A percentile compares a stretch with the other conserved stretches of the same genome.
Conservation (phyloP, 2,797 vertebrate genomes). For the Crossoptilon crossoptilon region DNA sequence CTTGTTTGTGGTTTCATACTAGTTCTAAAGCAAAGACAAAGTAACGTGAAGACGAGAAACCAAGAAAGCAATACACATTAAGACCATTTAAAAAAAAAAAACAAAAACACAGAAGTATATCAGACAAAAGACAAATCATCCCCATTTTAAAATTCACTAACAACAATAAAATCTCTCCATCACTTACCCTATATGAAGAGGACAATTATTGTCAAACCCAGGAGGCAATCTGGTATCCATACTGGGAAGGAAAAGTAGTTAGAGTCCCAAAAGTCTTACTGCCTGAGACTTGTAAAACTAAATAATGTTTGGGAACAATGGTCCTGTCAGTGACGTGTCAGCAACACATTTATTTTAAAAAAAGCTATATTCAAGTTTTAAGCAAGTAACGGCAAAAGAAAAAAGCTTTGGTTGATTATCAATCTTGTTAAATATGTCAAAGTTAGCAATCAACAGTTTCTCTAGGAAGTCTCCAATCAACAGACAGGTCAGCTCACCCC, state of each 20-base stretch:
- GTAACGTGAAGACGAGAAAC: neutral
- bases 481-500: constrained; percentile 65
- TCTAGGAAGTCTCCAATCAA: constrained; percentile 49
- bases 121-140: neutral
- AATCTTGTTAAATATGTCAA: constrained; percentile 57
- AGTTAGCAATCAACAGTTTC: constrained; percentile 54
- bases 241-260: constrained; percentile 10
- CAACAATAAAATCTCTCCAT: neutral
- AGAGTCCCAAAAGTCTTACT: constrained; percentile 33
- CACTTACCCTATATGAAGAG: constrained; percentile 40
- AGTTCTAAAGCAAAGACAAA: constrained; percentile 29
- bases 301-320: constrained; percentile 43
- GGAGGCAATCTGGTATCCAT: constrained; percentile 40
- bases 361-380: constrained; percentile 62
- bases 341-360: constrained; percentile 61
- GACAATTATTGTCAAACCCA: constrained; percentile 42
- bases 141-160: neutral
- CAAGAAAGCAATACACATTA: neutral
- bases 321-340: constrained; percentile 33
- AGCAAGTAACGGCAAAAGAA: constrained; percentile 65
- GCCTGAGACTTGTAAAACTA: constrained; percentile 36
- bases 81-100: neutral
- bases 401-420: constrained; percentile 67
- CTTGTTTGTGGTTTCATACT: neutral
- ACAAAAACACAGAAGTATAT: neutral